Conservation (phyloP, 2,113 vertebrate genomes). For the Microtus montanus region DNA sequence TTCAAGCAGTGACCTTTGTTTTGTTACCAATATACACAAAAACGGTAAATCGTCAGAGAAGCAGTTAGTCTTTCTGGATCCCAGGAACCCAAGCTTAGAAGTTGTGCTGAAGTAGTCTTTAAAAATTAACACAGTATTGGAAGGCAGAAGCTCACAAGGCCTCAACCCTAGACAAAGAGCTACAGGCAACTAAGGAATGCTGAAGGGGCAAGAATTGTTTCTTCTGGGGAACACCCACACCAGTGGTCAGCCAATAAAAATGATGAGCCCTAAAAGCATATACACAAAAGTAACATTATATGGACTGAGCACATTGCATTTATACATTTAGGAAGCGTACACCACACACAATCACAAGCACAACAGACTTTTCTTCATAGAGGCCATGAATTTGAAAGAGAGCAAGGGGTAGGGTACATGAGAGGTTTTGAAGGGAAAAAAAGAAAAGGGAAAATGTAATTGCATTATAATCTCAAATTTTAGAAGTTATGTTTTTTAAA, state of each 20-base stretch:
- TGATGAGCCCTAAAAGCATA: neutral
- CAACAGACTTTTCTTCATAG: neutral
- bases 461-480: neutral
- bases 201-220: neutral
- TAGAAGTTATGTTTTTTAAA: neutral
- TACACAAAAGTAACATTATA: neutral
- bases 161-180: neutral
- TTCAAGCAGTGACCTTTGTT: slow-evolving; percentile 1
- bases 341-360: neutral
- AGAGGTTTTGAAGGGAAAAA: neutral
- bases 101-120: neutral
- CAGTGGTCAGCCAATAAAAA: neutral
- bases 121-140: neutral
- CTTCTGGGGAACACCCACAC: neutral
- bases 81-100: neutral
- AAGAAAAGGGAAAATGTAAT: neutral
- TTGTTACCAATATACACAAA: neutral
- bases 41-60: neutral
- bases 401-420: neutral
- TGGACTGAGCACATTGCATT: neutral
- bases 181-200: neutral
- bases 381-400: neutral
- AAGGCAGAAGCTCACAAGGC: neutral
- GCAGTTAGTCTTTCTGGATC: neutral
- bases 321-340: neutral